These are phyloP conservation scores for Theretra japonica DNA, from an alignment of 2,888 invertebrate species.

Conservation along the genomic window DNA sequence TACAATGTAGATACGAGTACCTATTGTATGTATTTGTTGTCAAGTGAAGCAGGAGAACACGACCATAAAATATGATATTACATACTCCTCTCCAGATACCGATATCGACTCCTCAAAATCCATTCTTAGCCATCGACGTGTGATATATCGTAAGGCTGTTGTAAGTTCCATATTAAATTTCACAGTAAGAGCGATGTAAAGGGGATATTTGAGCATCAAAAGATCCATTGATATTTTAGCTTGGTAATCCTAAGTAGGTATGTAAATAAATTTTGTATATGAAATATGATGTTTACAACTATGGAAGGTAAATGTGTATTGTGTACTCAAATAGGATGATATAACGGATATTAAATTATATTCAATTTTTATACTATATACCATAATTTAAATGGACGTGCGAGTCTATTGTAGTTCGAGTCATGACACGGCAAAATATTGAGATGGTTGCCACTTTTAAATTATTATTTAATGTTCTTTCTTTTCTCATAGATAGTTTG, in stretches of 20 bases:
- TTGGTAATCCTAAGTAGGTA: conserved; percentile 1
- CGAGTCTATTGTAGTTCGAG: no score
- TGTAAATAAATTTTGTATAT: not conserved
- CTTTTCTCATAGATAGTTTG: no score
- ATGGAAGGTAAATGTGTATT: no score
- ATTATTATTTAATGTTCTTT: no score
- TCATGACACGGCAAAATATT: no score
- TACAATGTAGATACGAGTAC: no score
- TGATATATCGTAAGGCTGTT: conserved; percentile 1
- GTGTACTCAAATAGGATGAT: no score
- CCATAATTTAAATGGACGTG: no score
- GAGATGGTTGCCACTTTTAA: no score
- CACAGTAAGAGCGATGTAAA: conserved; percentile 10
- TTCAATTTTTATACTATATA: no score
- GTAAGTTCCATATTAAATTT: conserved; percentile 42
- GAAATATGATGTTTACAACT: not conserved
- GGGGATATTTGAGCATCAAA: conserved; percentile 16
- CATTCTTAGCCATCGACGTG: not conserved
- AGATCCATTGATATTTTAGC: conserved; percentile 11
- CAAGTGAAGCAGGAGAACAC: not conserved
- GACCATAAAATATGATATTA: not conserved
- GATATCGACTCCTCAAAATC: not conserved
- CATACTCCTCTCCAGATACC: not conserved
- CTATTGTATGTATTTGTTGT: no score
- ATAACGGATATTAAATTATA: no score